Percentiles rank a stretch among this genome's conserved stretches.
Evolutionary conservation across 2,888 invertebrate genomes (phyloP).

Genomic region (Spodoptera exigua): DNA sequence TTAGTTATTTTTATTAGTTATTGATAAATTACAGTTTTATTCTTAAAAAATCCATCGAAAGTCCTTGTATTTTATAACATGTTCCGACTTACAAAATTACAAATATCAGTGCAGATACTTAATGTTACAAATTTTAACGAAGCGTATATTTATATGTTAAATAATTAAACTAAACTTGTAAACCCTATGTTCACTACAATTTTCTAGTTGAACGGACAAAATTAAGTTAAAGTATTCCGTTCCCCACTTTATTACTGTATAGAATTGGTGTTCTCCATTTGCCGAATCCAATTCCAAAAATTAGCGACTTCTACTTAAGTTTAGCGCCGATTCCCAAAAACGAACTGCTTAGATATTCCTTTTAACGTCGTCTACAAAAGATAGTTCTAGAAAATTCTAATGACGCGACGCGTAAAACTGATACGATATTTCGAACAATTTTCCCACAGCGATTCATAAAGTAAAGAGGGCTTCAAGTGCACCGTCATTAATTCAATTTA

Average conservation of each 20-base stretch:
- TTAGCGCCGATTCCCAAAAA: constrained; percentile 24
- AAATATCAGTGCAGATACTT: too few relatives aligned
- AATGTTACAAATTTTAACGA: too few relatives aligned
- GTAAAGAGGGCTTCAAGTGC: constrained; percentile 71
- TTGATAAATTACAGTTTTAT: constrained; percentile 39
- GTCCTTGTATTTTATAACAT: too few relatives aligned
- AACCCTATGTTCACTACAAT: neutral
- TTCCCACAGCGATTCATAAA: constrained; percentile 61
- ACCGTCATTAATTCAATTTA: constrained; percentile 83
- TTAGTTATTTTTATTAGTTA: constrained; percentile 47
- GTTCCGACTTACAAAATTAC: too few relatives aligned
- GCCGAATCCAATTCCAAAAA: constrained; percentile 29
- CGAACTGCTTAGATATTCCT: constrained; percentile 17
- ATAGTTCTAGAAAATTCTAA: constrained; percentile 13
- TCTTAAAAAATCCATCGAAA: too few relatives aligned
- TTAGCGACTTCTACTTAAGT: constrained; percentile 23
- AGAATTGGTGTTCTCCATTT: constrained; percentile 1
- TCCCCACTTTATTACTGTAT: constrained; percentile 6
- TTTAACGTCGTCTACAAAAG: constrained; percentile 18
- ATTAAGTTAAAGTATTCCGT: neutral
- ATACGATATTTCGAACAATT: constrained; percentile 41
- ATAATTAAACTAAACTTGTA: too few relatives aligned
- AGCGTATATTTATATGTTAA: too few relatives aligned
- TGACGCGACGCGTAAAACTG: constrained; percentile 36
- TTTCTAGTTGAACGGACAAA: neutral